A percentile compares a stretch with the other conserved stretches of the same genome.
phyloP scores from a whole-genome alignment of 2,113 vertebrate species.

The Muntiacus muntjak region DNA sequence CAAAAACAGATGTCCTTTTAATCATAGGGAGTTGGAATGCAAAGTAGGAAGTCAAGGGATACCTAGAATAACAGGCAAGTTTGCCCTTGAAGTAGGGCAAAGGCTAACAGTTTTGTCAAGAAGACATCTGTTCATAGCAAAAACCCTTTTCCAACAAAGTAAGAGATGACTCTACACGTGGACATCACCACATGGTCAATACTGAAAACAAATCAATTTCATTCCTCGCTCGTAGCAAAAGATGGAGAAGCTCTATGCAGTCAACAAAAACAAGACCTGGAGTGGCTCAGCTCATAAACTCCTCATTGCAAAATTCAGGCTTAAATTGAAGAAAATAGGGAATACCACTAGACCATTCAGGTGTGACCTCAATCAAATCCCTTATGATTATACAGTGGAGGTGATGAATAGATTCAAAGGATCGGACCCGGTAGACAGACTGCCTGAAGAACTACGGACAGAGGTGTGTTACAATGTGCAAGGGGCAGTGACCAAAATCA shows the following conservation, averaged over 20 bases:
- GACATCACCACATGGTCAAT: not conserved
- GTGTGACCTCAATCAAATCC: not conserved
- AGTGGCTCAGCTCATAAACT: not conserved
- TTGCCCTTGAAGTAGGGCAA: not conserved
- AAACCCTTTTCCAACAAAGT: not conserved
- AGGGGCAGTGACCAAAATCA: not conserved
- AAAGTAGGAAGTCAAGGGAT: not conserved
- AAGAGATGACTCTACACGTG: not conserved
- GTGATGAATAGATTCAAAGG: not conserved
- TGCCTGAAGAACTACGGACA: not conserved
- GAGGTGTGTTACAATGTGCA: not conserved
- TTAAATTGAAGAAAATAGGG: not conserved
- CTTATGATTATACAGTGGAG: not conserved
- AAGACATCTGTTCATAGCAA: not conserved
- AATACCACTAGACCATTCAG: not conserved
- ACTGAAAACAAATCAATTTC: not conserved
- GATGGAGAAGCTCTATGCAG: not conserved
- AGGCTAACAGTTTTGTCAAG: not conserved
- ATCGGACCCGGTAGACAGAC: not conserved
- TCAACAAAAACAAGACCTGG: not conserved
- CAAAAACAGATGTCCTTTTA: not conserved
- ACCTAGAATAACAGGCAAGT: not conserved
- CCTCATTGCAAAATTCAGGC: not conserved
- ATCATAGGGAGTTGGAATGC: not conserved
- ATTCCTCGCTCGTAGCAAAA: not conserved